These are phyloP conservation scores for Scomber colias DNA, from an alignment of 2,113 vertebrate genomes.

Conservation along the genomic window DNA sequence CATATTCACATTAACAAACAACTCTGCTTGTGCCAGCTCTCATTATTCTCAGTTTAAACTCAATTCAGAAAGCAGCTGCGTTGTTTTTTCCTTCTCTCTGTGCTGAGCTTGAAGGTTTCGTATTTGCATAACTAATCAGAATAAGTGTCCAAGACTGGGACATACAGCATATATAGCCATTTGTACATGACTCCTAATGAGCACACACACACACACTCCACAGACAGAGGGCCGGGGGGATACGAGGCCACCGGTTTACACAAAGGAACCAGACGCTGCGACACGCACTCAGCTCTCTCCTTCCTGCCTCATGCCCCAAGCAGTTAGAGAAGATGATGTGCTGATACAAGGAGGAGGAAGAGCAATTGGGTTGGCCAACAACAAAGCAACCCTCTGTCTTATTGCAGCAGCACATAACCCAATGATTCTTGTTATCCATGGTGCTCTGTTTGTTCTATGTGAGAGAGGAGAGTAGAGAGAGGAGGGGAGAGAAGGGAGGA, in stretches of 20 bases:
- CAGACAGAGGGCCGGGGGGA: conserved; percentile 11
- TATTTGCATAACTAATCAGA: conserved; percentile 20
- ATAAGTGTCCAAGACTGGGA: conserved; percentile 20
- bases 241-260: conserved; percentile 6
- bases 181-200: conserved; percentile 29
- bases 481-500: conserved; percentile 1
- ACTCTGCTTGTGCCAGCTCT: conserved; percentile 49
- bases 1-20: conserved; percentile 41
- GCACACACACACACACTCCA: conserved; percentile 20
- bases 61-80: conserved; percentile 39
- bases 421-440: conserved; percentile 63
- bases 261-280: conserved; percentile 33
- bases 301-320: conserved; percentile 31
- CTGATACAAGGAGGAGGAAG: conserved; percentile 66
- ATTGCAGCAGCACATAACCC: conserved; percentile 70
- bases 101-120: conserved; percentile 26
- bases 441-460: conserved; percentile 60
- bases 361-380: conserved; percentile 42
- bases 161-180: conserved; percentile 1
- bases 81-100: conserved; percentile 8
- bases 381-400: conserved; percentile 77
- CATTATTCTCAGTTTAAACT: conserved; percentile 65
- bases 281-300: conserved; percentile 34
- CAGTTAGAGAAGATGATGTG: conserved; percentile 64
- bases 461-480: not conserved